Evolutionary conservation across 2,888 invertebrate genomes (phyloP), one percentile per base, ranked within the genome.

Genomic region (Artemia sinica): DNA sequence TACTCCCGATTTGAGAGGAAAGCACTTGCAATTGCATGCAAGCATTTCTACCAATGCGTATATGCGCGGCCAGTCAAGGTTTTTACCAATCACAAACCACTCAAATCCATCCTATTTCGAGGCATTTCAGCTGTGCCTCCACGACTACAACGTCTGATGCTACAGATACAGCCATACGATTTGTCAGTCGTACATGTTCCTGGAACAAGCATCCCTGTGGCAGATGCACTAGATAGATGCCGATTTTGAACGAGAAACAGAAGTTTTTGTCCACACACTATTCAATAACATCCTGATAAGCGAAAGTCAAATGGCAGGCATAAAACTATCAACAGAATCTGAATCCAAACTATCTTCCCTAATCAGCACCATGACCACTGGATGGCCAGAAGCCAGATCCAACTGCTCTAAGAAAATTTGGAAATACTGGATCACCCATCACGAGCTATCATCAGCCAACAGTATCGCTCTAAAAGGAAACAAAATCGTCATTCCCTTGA

Each of bases 401-500:
- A 11, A 18, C 66, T 18, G 41, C 49, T 18, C 18, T 49, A 6
- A 48, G 7, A 50, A 28, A n/a, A 51, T 69, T 18, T 50, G 50
- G n/a, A 50, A 11, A 13, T 69, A 50, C 13, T 69, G 69, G 69
- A 69, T 66, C 8, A 41, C 67, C 18, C 8, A 50, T 11, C 13
- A 67, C 0, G 41, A 69, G n/a, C 63, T 69, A 13, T 69, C 58
- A 0, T 6, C 49, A 3, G 67, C 48, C 8, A 50, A 69, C 14
- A 67, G 67, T 28, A 51, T 71, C 7, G 14, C 71, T 12, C 52
- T 71, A 9, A 65, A 65, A 12, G 66, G 67, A 11, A 41, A 52
- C 14, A 28, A 70, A 18, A 52, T 71, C 41, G 67, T 71, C 14
- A 50, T 71, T 6, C 69, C 72, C n/a, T 14, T 41, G 10, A 52